Evolutionary conservation across 1,140 invertebrate genomes (phyloP), one percentile per base, ranked within the genome.

Genomic region (Drosophila arawakana): DNA sequence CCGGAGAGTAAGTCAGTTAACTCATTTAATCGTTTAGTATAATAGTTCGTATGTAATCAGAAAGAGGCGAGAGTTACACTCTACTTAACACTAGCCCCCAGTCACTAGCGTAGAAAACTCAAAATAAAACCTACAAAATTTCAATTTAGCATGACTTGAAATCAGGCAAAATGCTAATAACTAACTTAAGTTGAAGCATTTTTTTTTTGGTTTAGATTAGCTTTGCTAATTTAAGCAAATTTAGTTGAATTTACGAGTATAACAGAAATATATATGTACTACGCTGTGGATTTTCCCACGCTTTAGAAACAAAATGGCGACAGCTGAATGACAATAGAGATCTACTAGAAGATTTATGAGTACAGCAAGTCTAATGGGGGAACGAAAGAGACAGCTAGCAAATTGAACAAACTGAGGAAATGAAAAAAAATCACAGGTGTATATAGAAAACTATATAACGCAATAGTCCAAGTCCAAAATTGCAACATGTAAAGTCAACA

Each of bases 271-370:
- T 58, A 57, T 57, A 54, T 68, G 37, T 58, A 30, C 25, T 79
- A 63, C 47, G 68, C 39, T 44, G 50, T 57, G 54, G 37, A 37
- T 59, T 62, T 88, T 88, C 83, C 83, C 83, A 86, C 83, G 83
- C 80, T 88, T 89, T 69, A 52, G 13, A 59, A 78, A 67, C 65
- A 72, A 79, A 76, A 47, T 73, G 41, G 34, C 63, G 52, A 18
- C 25, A 44, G 34, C 54, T 46, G 46, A 30, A 30, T 75, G 69
- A 78, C 79, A 58, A 78, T 61, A 49, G 57, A n/a, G 30, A 62
- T 18, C 37, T 35, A 39, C 49, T 41, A 50, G 52, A 68, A 70
- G 68, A 62, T 70, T 61, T 68, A 50, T 70, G 50, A 25, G 58
- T 15, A 34, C 21, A 13, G 4, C 10, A 21, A 61, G 15, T 8